Evolutionary conservation across 30 jellyfish, hydroid and myxozoan genomes (phyloP), one percentile per base, ranked within the genome.

Genomic region (Turritopsis dohrnii): DNA sequence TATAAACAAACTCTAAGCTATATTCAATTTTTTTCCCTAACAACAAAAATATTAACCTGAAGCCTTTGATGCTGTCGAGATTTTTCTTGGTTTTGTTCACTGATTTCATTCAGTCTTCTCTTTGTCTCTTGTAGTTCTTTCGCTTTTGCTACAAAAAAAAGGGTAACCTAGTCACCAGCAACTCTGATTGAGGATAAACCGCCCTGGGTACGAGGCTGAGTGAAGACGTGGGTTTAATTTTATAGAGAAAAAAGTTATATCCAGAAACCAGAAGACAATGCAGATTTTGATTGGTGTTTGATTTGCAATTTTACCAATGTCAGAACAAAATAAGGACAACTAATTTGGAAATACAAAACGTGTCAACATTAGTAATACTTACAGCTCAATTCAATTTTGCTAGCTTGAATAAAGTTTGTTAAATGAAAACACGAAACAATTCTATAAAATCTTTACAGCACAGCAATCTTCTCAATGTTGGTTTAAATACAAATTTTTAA

Each of bases 1-100:
- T 17, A 22, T 74, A 16, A 25, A 5, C 82, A 25, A 74, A 5
- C 82, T 8, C 21, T 71, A 16, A 17, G 80, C 18, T 54, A 54
- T 54, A 16, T 54, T 0, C 19, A 60, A 60, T 23, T 18, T 0
- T 60, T 0, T n/a, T n/a, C n/a, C n/a, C 73, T 23, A 18, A 21
- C 21, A 60, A 18, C 73, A 30, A 53, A 72, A 18, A 1, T 8
- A 29, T 41, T 65, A 65, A 93, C 98, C 91, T 94, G 99, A 71
- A 94, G 90, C 29, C 89, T 86, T 71, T 94, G 99, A 28, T 89
- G 94, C 72, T 94, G 99, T 29, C 99, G 80, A 8, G 87, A 79
- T 80, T 86, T 94, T 60, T 94, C 99, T 19, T 89, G 96, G 28
- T 88, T 96, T 71, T 94, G 95, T 69, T 94, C 99, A 16, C 96